Base-by-base conservation (phyloP, 1,140 invertebrate genomes). In the Drosophila murphyi region DNA sequence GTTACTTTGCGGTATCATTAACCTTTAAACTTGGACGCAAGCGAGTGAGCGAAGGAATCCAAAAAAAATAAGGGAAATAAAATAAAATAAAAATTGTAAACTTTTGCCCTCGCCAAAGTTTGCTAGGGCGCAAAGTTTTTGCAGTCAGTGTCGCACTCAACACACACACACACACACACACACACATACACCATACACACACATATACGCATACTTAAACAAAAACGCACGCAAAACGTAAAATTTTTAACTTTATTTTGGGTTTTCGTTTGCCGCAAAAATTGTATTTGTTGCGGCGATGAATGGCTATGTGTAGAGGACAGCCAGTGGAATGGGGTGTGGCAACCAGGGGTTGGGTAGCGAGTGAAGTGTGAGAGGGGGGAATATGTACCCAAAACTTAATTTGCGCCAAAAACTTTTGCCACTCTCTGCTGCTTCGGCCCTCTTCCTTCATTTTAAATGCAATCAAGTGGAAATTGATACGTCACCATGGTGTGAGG, bases 211-310 rank as follows among this genome's bases (percentile, higher is more conserved):
- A 28, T 29, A 41, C 43, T 34, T n/a, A 20, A 20, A 20, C 20
- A 20, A 20, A 20, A 20, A 20, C 20, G 20, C 20, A 20, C 59
- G 57, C 60, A 75, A 76, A 86, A 87, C 68, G 83, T 82, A 83
- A 45, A 80, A 80, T 83, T 88, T 88, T 88, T 89, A 88, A 88
- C 83, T 88, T 88, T 88, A 88, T 88, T 88, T 87, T 88, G 80
- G 83, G 89, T 89, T 88, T 88, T 83, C 83, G 85, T 89, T 88
- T 89, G 85, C 83, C 85, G 73, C 85, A 89, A 88, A 87, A 89
- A 88, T 88, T 76, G 83, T 78, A 89, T 88, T 89, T 89, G 80
- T 79, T 83, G 83, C 45, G 57, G 61, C 60, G 29, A 41, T 45
- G 65, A 41, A 69, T 61, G 48, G 45, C 41, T 43, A n/a, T 39